Evolutionary conservation across 1,140 invertebrate genomes (phyloP).

Genomic region (Philopotamus ludificatus): DNA sequence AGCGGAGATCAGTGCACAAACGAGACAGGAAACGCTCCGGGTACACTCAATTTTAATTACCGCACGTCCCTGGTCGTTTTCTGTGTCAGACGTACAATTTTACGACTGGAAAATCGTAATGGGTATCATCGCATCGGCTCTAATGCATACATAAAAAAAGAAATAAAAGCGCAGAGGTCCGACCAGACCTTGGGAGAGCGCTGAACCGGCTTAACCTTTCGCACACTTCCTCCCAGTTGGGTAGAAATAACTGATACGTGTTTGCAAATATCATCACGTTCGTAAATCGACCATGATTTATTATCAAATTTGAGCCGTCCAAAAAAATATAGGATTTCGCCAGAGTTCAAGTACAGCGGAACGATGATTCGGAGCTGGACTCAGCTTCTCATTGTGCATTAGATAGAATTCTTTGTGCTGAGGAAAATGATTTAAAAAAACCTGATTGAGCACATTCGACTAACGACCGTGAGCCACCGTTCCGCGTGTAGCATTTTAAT

Average conservation of each 20-base stretch:
- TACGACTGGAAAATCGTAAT: too few species aligned
- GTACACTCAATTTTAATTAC: too few species aligned
- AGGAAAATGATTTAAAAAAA: background rate
- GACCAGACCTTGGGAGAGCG: background rate
- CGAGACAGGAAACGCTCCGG: too few species aligned
- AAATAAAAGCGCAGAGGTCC: background rate
- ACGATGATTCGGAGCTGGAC: background rate
- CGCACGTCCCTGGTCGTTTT: too few species aligned
- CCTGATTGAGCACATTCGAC: background rate
- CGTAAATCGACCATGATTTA: too few species aligned
- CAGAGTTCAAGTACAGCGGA: background rate
- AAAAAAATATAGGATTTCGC: background rate
- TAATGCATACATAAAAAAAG: too few species aligned
- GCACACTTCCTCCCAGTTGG: background rate
- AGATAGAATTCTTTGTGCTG: background rate
- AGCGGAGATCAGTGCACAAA: too few species aligned
- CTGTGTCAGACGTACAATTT: too few species aligned
- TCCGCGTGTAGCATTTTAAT: background rate
- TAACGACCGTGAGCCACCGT: background rate
- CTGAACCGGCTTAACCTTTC: slow-evolving; percentile 11
- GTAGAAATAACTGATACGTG: background rate
- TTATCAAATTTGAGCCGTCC: too few species aligned
- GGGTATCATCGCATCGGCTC: too few species aligned
- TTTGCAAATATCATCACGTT: background rate
- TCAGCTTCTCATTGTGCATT: background rate